phyloP scores from a whole-genome alignment of 2,113 vertebrate genomes.

The Poeciliopsis occidentalis region DNA sequence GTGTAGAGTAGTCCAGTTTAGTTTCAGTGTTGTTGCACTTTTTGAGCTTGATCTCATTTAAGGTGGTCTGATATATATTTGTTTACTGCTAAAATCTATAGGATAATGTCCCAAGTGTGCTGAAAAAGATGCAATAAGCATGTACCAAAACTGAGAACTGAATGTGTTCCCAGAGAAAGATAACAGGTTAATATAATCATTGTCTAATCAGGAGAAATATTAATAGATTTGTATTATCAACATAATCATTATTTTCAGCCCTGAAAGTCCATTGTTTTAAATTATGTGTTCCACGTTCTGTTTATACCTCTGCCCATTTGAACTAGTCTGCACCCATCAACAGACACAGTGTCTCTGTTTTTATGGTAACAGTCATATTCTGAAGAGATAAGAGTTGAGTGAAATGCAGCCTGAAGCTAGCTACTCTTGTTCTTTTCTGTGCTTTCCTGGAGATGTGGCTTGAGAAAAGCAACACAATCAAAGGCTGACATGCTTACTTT shows the following conservation, averaged over 20 bases:
- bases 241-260: not conserved
- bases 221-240: not conserved
- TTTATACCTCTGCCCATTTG: too few relatives aligned
- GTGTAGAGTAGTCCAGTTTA: too few relatives aligned
- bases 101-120: not conserved
- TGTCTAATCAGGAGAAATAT: not conserved
- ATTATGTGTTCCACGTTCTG: not conserved
- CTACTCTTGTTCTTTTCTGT: not conserved
- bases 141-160: too few relatives aligned
- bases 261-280: not conserved
- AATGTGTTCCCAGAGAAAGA: too few relatives aligned
- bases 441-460: not conserved
- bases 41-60: too few relatives aligned
- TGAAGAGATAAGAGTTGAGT: not conserved
- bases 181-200: too few relatives aligned
- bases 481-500: not conserved
- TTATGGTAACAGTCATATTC: not conserved
- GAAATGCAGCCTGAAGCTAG: not conserved
- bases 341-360: not conserved
- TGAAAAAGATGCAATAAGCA: too few relatives aligned
- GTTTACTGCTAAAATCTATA: not conserved
- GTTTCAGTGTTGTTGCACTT: too few relatives aligned
- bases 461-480: constrained; percentile 5
- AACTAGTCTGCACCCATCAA: not conserved
- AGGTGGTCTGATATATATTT: too few relatives aligned